Evolutionary conservation across 2,113 vertebrate genomes (phyloP).

Genomic region (Neotoma lepida): DNA sequence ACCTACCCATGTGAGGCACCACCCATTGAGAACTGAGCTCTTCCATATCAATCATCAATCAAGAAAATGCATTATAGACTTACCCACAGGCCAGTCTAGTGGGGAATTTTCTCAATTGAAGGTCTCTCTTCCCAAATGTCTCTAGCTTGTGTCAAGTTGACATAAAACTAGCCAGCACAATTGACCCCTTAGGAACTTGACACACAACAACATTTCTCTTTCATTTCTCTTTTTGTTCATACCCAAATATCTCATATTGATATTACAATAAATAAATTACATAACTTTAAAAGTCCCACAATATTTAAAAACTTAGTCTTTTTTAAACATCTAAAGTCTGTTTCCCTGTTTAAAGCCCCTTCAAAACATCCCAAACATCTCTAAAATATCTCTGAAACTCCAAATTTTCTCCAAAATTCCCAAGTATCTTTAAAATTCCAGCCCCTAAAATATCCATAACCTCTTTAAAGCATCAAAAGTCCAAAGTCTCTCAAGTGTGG

Average conservation of each 20-base stretch:
- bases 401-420: not conserved
- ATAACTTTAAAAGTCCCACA: not conserved
- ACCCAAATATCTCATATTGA: not conserved
- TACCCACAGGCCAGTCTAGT: not conserved
- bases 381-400: not conserved
- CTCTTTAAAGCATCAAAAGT: not conserved
- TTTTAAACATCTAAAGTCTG: not conserved
- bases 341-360: not conserved
- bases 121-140: not conserved
- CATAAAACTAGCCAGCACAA: not conserved
- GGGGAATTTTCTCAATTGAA: no score
- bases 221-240: not conserved
- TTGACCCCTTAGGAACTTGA: not conserved
- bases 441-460: not conserved
- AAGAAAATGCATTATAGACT: not conserved
- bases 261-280: not conserved
- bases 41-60: no score
- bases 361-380: not conserved
- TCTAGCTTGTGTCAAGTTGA: not conserved
- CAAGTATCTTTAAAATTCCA: not conserved
- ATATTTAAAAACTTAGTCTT: not conserved
- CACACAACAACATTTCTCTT: not conserved
- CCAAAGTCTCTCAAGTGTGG: not conserved
- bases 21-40: not conserved
- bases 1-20: not conserved